Evolutionary conservation across 2,113 vertebrate species (phyloP).

Genomic region (Sterrhoptilus dennistouni): DNA sequence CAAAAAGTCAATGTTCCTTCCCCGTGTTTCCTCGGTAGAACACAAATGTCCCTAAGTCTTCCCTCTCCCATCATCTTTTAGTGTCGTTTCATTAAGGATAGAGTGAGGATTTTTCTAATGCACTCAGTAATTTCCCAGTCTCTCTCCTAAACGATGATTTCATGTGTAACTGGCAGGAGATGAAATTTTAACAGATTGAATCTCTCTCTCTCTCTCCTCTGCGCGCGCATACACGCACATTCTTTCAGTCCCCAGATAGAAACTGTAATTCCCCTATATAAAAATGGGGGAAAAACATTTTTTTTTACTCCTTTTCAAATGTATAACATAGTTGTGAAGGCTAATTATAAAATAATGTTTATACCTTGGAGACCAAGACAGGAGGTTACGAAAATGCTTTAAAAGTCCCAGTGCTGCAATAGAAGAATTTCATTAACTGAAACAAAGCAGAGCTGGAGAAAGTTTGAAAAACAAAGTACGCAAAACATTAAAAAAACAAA

Average conservation of each 20-base stretch:
- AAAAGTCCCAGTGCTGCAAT: constrained; percentile 77
- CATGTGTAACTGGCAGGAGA: constrained; percentile 73
- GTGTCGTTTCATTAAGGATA: constrained; percentile 67
- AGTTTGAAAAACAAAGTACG: constrained; percentile 76
- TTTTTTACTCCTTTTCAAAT: constrained; percentile 70
- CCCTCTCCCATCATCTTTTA: constrained; percentile 34
- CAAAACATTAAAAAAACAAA: constrained; percentile 59
- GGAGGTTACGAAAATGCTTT: constrained; percentile 78
- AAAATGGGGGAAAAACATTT: constrained; percentile 70
- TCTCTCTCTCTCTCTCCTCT: constrained; percentile 60
- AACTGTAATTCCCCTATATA: constrained; percentile 73
- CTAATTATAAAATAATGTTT: constrained; percentile 85
- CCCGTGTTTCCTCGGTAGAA: not conserved
- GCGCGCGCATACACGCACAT: constrained; percentile 30
- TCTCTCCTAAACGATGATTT: constrained; percentile 58
- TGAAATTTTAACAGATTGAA: constrained; percentile 69
- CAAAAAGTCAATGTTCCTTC: constrained; percentile 4
- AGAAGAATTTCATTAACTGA: constrained; percentile 82
- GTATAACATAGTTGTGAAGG: constrained; percentile 79
- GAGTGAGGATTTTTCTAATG: constrained; percentile 60
- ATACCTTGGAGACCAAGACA: constrained; percentile 78
- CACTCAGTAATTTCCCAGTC: constrained; percentile 49
- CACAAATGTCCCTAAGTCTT: constrained; percentile 15
- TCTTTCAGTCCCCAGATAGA: constrained; percentile 73
- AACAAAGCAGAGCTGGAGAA: constrained; percentile 75